Percentiles rank a stretch among this genome's conserved stretches.
Evolutionary conservation across 2,113 vertebrate species (phyloP).

Genomic region (Phoenicopterus ruber): DNA sequence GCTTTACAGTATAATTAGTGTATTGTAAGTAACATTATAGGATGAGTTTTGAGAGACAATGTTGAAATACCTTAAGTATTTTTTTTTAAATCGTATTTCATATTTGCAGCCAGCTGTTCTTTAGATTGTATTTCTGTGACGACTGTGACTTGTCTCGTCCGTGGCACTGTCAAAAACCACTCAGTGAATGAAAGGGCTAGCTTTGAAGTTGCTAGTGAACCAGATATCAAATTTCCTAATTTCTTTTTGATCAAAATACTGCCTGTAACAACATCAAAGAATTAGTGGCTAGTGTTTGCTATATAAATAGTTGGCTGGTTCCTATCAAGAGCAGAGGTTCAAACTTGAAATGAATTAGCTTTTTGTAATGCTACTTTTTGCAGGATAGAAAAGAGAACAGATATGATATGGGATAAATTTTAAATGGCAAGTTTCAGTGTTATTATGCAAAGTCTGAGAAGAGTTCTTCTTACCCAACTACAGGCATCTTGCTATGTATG

Average conservation of each 20-base stretch:
- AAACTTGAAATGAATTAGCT: background rate
- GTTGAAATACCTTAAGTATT: background rate
- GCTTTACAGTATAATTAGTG: background rate
- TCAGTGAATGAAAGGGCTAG: background rate
- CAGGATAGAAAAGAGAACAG: background rate
- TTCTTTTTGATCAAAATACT: background rate
- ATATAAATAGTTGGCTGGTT: background rate
- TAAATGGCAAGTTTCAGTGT: background rate
- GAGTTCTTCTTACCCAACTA: background rate
- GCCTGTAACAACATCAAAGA: background rate
- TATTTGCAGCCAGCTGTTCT: background rate
- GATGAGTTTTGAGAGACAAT: background rate
- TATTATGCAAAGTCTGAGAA: background rate
- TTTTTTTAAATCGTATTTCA: background rate
- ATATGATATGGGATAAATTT: background rate
- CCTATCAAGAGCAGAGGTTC: background rate
- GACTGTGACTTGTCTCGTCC: background rate
- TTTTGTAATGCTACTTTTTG: background rate
- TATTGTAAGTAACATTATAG: background rate
- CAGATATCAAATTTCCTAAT: background rate
- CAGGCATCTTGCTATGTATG: background rate
- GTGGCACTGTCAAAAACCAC: background rate
- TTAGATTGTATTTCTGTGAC: background rate
- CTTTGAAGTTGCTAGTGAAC: background rate
- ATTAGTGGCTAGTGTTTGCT: background rate